phyloP scores from a whole-genome alignment of 2,113 vertebrate genomes.

The Limanda limanda region DNA sequence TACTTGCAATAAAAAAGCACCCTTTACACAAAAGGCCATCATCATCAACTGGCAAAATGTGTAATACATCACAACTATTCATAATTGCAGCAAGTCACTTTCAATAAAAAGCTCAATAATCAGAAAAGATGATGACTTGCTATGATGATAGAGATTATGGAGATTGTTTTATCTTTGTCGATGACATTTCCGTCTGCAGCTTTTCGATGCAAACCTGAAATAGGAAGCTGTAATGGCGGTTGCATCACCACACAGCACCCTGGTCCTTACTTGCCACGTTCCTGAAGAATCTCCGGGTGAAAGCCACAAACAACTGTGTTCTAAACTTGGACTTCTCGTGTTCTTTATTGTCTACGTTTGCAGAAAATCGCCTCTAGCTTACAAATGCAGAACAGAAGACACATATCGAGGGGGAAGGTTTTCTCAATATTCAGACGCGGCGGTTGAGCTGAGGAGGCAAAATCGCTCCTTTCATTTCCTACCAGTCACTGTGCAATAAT shows the following conservation, averaged over 20 bases:
- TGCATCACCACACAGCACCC: neutral
- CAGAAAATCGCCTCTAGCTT: conserved; percentile 26
- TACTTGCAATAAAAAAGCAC: no score
- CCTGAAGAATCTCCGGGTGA: neutral
- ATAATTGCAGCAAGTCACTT: no score
- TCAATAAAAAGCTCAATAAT: no score
- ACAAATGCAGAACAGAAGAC: conserved; percentile 22
- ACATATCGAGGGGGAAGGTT: neutral
- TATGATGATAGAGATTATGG: no score
- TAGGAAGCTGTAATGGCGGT: no score
- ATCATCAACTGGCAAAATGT: no score
- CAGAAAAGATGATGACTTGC: no score
- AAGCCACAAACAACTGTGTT: neutral
- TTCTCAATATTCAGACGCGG: conserved; percentile 16
- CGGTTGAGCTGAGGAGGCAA: neutral
- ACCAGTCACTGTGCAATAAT: neutral
- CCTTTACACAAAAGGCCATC: no score
- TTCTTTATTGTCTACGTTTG: neutral
- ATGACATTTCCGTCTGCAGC: no score
- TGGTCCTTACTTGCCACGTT: neutral
- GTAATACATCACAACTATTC: no score
- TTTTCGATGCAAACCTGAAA: no score
- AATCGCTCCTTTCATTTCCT: neutral
- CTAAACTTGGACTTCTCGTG: neutral
- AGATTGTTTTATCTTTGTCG: no score